These are phyloP conservation scores for Burhinus bistriatus DNA, from an alignment of 2,113 vertebrate species.

Conservation along the genomic window DNA sequence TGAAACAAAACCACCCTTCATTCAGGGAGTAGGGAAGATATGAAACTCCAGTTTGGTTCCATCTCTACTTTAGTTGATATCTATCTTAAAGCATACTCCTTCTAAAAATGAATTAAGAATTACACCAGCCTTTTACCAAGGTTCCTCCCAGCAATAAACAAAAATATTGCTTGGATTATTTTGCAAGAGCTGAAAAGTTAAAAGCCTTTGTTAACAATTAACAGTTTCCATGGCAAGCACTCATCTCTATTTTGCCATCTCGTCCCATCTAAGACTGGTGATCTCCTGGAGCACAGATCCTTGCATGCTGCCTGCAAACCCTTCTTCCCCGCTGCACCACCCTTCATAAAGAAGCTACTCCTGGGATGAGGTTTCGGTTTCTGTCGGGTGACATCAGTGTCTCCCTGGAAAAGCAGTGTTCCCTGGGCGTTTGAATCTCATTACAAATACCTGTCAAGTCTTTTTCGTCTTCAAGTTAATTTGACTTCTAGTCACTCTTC, in stretches of 20 bases:
- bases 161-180: not conserved
- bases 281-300: not conserved
- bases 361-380: not conserved
- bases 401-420: not conserved
- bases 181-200: not conserved
- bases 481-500: not conserved
- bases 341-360: not conserved
- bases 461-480: not conserved
- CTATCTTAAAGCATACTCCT: not conserved
- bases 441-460: not conserved
- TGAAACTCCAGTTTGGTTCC: not conserved
- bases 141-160: not conserved
- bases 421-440: not conserved
- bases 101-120: not conserved
- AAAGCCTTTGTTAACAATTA: not conserved
- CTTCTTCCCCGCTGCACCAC: not conserved
- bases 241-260: not conserved
- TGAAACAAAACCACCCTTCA: not conserved
- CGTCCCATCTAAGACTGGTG: not conserved
- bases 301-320: not conserved
- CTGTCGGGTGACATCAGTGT: not conserved
- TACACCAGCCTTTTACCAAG: not conserved
- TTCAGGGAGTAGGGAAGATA: not conserved
- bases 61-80: not conserved
- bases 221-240: not conserved